Conservation (phyloP, 2,888 invertebrate genomes). For the Chymomyza fuscimana region DNA sequence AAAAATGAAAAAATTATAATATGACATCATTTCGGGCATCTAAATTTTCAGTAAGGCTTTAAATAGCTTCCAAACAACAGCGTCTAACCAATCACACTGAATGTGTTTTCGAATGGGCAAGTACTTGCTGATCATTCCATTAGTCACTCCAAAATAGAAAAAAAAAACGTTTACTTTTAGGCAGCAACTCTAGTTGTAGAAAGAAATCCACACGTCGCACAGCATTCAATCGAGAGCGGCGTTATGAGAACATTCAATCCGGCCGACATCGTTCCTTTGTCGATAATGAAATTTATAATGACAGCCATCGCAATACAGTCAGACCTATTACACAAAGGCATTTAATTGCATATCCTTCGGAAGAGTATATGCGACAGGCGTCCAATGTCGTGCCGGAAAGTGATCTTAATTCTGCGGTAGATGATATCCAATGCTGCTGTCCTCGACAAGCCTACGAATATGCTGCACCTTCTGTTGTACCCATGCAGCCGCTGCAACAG, state of each 20-base stretch:
- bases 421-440: neutral
- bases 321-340: neutral
- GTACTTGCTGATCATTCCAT: neutral
- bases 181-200: neutral
- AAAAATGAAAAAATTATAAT: neutral
- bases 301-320: neutral
- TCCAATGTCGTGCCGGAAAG: no score
- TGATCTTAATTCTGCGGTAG: no score
- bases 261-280: neutral
- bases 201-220: neutral
- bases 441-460: neutral
- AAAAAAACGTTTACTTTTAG: neutral
- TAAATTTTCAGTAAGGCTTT: slow-evolving; percentile 25
- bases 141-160: neutral
- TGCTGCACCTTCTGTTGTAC: neutral
- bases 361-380: neutral
- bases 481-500: no score
- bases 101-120: slow-evolving; percentile 40
- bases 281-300: neutral
- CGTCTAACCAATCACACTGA: slow-evolving; percentile 9
- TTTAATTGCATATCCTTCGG: neutral
- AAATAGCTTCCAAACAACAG: neutral
- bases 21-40: neutral
- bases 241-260: neutral
- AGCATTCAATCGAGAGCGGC: neutral